Percentiles rank a stretch among this genome's conserved stretches.
These are phyloP conservation scores for Morus bassanus DNA, from an alignment of 2,797 vertebrate species.

Conservation along the genomic window DNA sequence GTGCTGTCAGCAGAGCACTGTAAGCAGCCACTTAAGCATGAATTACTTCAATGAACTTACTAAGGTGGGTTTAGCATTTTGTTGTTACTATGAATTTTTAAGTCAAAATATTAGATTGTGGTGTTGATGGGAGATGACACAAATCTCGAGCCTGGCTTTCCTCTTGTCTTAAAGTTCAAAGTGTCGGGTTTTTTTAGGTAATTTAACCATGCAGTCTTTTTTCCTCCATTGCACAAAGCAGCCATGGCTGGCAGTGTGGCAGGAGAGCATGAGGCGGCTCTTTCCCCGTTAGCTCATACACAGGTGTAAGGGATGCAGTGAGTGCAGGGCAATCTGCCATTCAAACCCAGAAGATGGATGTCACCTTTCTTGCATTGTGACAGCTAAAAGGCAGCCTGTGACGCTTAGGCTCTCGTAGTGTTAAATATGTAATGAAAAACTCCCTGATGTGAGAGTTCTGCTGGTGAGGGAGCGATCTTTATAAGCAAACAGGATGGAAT, in stretches of 20 bases:
- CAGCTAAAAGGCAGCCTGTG: neutral
- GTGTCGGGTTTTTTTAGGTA: neutral
- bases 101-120: conserved; percentile 2
- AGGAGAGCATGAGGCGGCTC: neutral
- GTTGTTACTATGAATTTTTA: conserved; percentile 36
- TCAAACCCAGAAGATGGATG: neutral
- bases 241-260: neutral
- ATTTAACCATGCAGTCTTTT: neutral
- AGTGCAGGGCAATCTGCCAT: neutral
- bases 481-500: neutral
- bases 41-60: conserved; percentile 61
- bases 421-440: neutral
- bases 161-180: neutral
- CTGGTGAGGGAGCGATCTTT: neutral
- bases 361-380: neutral
- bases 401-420: neutral
- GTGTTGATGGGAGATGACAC: neutral
- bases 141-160: neutral
- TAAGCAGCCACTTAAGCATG: conserved; percentile 34
- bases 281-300: neutral
- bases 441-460: neutral
- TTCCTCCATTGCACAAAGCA: neutral
- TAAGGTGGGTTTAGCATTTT: conserved; percentile 49
- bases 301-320: neutral
- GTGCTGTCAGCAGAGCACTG: conserved; percentile 3